Conservation (phyloP, 2,113 vertebrate genomes). For the Brienomyrus brachyistius region DNA sequence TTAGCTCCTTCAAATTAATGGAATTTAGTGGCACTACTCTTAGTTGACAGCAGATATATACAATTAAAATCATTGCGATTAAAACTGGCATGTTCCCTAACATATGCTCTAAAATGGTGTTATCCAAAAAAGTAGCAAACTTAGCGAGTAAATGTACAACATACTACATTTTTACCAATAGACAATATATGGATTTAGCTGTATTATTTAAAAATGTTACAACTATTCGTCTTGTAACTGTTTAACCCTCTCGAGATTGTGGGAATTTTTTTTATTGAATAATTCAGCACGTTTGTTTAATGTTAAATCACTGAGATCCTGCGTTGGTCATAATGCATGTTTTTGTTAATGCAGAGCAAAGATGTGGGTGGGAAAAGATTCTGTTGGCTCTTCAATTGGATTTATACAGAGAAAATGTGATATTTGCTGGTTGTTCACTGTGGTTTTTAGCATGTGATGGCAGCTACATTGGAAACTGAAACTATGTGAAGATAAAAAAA, state of each 20-base stretch:
- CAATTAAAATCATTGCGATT: not conserved
- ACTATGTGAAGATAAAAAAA: not conserved
- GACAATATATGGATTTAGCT: not conserved
- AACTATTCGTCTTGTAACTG: not conserved
- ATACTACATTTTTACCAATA: not conserved
- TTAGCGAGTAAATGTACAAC: not conserved
- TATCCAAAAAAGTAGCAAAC: not conserved
- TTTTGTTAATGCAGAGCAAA: not conserved
- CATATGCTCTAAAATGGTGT: not conserved
- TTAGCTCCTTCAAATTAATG: not conserved
- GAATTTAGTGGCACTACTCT: not conserved
- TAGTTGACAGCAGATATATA: not conserved
- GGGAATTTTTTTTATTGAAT: not conserved
- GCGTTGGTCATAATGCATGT: not conserved
- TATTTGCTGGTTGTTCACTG: not conserved
- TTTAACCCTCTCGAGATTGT: not conserved
- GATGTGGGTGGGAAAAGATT: not conserved
- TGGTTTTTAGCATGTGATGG: not conserved
- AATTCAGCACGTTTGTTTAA: not conserved
- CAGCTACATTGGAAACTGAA: not conserved
- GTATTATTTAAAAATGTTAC: not conserved
- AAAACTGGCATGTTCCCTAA: not conserved
- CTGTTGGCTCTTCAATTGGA: not conserved
- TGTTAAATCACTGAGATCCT: not conserved
- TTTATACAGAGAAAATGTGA: not conserved